Base-by-base conservation (phyloP, 2,113 vertebrate genomes). In the Corythoichthys haematopterus region DNA sequence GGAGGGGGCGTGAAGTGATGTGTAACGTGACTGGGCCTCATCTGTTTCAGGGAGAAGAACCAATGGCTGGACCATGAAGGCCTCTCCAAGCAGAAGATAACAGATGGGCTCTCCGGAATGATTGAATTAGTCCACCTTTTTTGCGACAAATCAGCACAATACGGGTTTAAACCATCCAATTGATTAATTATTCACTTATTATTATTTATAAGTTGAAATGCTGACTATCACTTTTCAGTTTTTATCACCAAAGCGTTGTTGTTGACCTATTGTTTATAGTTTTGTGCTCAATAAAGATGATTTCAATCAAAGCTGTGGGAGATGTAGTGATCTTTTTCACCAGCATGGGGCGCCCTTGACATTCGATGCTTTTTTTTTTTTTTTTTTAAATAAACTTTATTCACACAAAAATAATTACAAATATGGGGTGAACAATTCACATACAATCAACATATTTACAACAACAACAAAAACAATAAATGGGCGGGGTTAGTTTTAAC, bases 211-310 rank as follows among this genome's bases (percentile, higher is more conserved):
- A 11, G 7, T 20, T 62, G 38, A 6, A 62, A 45, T 20, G 10
- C 5, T 33, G 3, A 62, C 33, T 4, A 36, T 20, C 16, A 60
- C 35, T 36, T 60, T 60, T 62, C 11, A 43, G 6, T 43, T 57
- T 57, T 57, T 61, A 61, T 8, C 59, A 40, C 59, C 14, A 40
- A 38, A 38, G 7, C 7, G 64, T 70, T 40, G 66, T 20, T 66
- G 16, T 52, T 35, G 33, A 6, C 33, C 14, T 36, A 15, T 2
- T 11, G 10, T 28, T 7, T 48, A 51, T 35, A n/a, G 28, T 55
- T 74, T 46, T 64, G 61, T 74, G 55, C 71, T 52, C 46, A 84
- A 80, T 87, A 87, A 88, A 86, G 65, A 75, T 56, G 65, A 77
- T 82, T 79, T 74, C 55, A 70, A 45, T 75, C 72, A 71, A 77